Percentiles rank a stretch among this genome's conserved stretches.
Evolutionary conservation across 2,888 invertebrate genomes (phyloP).

Genomic region (Heliconius charithonia): DNA sequence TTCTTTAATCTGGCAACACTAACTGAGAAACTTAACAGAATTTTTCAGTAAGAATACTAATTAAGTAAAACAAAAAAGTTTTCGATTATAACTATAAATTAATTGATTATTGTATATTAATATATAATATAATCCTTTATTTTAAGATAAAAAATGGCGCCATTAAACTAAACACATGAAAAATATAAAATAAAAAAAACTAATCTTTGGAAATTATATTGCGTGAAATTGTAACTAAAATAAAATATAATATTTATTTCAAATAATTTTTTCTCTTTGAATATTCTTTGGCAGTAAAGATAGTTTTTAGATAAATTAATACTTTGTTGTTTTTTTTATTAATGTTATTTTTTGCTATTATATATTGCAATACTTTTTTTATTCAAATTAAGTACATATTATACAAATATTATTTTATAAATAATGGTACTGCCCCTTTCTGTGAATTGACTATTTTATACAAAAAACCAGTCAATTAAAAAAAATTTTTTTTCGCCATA

Average conservation of each 20-base stretch:
- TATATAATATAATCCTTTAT: not conserved
- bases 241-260: constrained; percentile 43
- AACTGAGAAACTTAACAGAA: not conserved
- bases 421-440: not conserved
- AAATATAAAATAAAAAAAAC: constrained; percentile 44
- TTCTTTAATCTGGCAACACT: constrained; percentile 18
- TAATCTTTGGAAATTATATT: constrained; percentile 65
- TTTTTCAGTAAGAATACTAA: not conserved
- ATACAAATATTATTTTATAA: not conserved
- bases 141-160: not conserved
- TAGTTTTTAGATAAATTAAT: constrained; percentile 25
- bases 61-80: not conserved
- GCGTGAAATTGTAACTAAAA: constrained; percentile 49
- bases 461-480: not conserved
- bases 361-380: not conserved
- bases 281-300: constrained; percentile 64
- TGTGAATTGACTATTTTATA: not conserved
- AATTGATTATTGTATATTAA: not conserved
- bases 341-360: not conserved
- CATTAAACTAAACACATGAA: not conserved
- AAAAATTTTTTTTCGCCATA: not conserved
- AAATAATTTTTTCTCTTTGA: constrained; percentile 54
- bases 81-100: not conserved
- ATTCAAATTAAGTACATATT: constrained; percentile 7
- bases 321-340: not conserved